A percentile compares a stretch with the other conserved stretches of the same genome.
Conservation (phyloP, 2,797 vertebrate species). For the Petrocephalus sullivani region DNA sequence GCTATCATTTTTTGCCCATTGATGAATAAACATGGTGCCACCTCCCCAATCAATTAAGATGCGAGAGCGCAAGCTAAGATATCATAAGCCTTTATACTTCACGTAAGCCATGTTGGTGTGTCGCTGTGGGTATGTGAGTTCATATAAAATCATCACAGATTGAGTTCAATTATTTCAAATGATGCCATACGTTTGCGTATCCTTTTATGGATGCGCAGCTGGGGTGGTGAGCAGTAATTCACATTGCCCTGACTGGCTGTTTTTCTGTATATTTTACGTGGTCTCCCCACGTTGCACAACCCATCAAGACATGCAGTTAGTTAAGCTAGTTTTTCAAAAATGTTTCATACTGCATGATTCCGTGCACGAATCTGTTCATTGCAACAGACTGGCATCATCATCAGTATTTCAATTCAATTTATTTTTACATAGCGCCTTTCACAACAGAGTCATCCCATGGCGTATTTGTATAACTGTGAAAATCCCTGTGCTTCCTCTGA, state of each 20-base stretch:
- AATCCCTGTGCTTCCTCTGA: neutral
- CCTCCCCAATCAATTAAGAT: neutral
- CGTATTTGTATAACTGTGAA: no score
- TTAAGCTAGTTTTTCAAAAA: neutral
- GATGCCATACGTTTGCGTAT: neutral
- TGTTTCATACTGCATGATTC: neutral
- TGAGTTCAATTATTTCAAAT: neutral
- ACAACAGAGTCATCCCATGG: no score
- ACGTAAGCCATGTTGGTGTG: neutral
- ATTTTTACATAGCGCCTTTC: no score
- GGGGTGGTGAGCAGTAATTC: neutral
- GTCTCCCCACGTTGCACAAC: neutral
- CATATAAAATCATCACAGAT: slow-evolving; percentile 6
- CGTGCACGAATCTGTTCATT: neutral
- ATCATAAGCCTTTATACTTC: neutral
- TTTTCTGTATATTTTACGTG: neutral
- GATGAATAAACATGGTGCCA: neutral
- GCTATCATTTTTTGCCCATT: slow-evolving; percentile 14
- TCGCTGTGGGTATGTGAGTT: neutral
- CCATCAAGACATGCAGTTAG: neutral
- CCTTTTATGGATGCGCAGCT: neutral
- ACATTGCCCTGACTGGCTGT: neutral
- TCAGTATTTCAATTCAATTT: no score
- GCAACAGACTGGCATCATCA: neutral
- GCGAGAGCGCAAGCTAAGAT: neutral